Percentiles rank a stretch among this genome's conserved stretches.
phyloP scores from a whole-genome alignment of 2,888 invertebrate genomes.

The Epistrophella euchroma region DNA sequence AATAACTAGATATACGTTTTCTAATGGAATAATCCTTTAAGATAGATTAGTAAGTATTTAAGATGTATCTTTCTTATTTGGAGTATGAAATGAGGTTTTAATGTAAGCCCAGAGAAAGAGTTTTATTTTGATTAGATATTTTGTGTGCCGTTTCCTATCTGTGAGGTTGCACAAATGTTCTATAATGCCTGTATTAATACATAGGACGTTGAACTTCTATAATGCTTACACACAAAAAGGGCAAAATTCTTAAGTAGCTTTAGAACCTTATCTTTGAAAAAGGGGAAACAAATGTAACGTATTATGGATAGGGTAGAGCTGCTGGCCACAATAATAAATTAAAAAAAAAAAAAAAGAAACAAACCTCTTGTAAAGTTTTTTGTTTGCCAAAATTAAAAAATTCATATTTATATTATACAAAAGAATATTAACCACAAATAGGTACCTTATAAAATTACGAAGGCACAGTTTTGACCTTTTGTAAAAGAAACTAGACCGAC shows the following conservation, averaged over 20 bases:
- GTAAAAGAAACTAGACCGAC: too few species aligned
- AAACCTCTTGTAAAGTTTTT: too few species aligned
- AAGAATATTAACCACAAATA: too few species aligned
- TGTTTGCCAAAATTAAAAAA: too few species aligned
- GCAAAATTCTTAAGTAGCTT: background rate
- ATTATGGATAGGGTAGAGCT: background rate
- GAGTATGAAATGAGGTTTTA: background rate
- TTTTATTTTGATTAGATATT: constrained; percentile 29
- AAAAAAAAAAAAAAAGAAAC: too few species aligned
- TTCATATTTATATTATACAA: too few species aligned
- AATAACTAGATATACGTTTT: constrained; percentile 59
- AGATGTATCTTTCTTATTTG: constrained; percentile 23
- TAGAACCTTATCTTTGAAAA: background rate
- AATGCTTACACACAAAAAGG: background rate
- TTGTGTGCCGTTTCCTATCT: background rate
- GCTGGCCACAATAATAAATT: background rate
- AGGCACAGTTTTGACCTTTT: too few species aligned
- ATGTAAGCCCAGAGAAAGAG: background rate
- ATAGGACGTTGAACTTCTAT: background rate
- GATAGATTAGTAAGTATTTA: constrained; percentile 60
- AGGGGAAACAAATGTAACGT: background rate
- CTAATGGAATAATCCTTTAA: constrained; percentile 68
- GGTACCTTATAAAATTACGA: too few species aligned
- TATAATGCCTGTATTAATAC: background rate
- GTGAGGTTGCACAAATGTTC: background rate